phyloP scores from a whole-genome alignment of 2,113 vertebrate species.

The Acrocephalus kingi region DNA sequence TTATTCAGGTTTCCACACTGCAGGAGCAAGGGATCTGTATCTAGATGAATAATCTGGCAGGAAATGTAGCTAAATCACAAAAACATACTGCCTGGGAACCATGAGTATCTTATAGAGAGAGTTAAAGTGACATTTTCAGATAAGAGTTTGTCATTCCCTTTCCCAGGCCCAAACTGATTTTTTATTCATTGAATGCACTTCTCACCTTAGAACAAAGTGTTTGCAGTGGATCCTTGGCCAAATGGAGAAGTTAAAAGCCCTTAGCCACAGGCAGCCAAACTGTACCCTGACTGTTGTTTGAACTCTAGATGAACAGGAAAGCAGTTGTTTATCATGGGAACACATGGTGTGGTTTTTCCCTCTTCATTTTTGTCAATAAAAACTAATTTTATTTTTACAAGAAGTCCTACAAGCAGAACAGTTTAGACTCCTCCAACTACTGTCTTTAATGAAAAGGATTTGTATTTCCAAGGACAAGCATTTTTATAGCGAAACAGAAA shows the following conservation, averaged over 20 bases:
- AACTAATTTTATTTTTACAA: not conserved
- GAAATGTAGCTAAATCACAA: slow-evolving; percentile 35
- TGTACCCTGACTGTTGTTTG: not conserved
- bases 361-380: not conserved
- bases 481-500: not conserved
- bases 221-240: not conserved
- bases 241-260: not conserved
- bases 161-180: not conserved
- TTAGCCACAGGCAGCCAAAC: not conserved
- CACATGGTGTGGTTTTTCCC: not conserved
- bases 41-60: slow-evolving; percentile 28
- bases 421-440: not conserved
- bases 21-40: slow-evolving; percentile 22
- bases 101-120: not conserved
- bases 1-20: slow-evolving; percentile 52
- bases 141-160: not conserved
- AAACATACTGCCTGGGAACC: slow-evolving; percentile 9
- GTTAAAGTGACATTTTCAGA: not conserved
- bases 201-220: not conserved
- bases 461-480: not conserved
- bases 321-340: not conserved
- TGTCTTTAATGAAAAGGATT: not conserved
- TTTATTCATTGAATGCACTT: not conserved
- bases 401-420: not conserved
- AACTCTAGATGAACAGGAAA: not conserved